Evolutionary conservation across 2,888 invertebrate genomes (phyloP), one percentile per base, ranked within the genome.

Genomic region (Agrochola litura): DNA sequence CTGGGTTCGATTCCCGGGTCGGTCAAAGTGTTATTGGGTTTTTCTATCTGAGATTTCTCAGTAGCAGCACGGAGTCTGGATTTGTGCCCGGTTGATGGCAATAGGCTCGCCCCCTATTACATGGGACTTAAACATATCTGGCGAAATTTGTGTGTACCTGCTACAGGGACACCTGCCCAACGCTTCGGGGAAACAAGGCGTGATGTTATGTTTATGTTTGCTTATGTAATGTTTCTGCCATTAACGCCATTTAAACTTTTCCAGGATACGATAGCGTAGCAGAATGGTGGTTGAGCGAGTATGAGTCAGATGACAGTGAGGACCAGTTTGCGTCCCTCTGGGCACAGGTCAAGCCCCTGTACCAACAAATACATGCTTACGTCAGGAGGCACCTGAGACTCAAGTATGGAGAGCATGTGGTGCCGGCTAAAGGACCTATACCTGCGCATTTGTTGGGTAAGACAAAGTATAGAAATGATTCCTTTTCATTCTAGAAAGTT

Each of bases 351-450:
- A 97, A 97, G 85, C 99, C 99, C 0, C 94, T 99, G 2, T 99
- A 99, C 90, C 94, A 98, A 69, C 98, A 99, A 92, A 96, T 99
- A 19, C 99, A 99, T 91, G 98, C 98, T 0, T 99, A 98, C 90
- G 98, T 98, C 0, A 96, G 99, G 74, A 95, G 97, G 78, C 97
- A 97, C 67, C 94, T 99, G 56, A 96, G 97, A 22, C 93, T 97
- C 77, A 96, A 97, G 79, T 99, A 98, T 90, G 98, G 98, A 0
- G 97, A 97, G 16, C 91, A 96, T 0, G 95, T 98, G 0, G 97
- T 98, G 0, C 94, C 97, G 0, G 97, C 97, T 54, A 97, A 95
- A 73, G 98, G 98, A 76, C 98, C 98, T 0, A 97, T 98, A 81
- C 98, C 98, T 0, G 98, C 98, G 74, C 98, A 98, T 97, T 95